A percentile compares a stretch with the other conserved stretches of the same genome.
phyloP scores from a whole-genome alignment of 1,140 invertebrate genomes.

The Ridgeia piscesae region DNA sequence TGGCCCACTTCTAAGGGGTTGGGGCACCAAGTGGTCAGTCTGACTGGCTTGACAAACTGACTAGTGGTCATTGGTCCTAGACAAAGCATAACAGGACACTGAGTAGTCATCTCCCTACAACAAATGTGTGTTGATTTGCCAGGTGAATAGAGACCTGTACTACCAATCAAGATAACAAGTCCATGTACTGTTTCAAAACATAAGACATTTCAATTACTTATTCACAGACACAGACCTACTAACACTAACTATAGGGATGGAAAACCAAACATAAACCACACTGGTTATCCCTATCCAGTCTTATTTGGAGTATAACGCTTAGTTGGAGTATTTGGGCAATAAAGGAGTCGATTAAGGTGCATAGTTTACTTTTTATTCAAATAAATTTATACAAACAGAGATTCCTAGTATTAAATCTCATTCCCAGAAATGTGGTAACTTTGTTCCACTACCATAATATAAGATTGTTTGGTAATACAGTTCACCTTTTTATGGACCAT shows the following conservation, averaged over 20 bases:
- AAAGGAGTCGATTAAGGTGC: not conserved
- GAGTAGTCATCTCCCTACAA: not conserved
- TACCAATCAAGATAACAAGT: too few relatives aligned
- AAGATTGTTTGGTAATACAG: not conserved
- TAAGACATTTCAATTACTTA: too few relatives aligned
- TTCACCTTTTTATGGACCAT: not conserved
- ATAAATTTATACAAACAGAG: not conserved
- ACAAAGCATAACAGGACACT: not conserved
- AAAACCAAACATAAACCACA: too few relatives aligned
- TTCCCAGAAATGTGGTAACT: not conserved
- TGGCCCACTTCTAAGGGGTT: not conserved
- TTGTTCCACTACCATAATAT: not conserved
- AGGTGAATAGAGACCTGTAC: too few relatives aligned
- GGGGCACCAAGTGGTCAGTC: not conserved
- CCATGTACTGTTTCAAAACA: too few relatives aligned
- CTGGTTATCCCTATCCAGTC: too few relatives aligned
- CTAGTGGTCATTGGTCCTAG: too few relatives aligned
- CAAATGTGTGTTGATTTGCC: not conserved
- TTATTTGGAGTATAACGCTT: too few relatives aligned
- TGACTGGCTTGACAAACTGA: not conserved
- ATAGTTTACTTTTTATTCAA: not conserved
- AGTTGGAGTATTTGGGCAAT: too few relatives aligned
- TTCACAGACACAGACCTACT: too few relatives aligned
- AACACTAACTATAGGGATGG: too few relatives aligned
- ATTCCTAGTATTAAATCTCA: not conserved